Conservation (phyloP, 53 echinoderm and acorn worm species). For the Paracentrotus lividus region DNA sequence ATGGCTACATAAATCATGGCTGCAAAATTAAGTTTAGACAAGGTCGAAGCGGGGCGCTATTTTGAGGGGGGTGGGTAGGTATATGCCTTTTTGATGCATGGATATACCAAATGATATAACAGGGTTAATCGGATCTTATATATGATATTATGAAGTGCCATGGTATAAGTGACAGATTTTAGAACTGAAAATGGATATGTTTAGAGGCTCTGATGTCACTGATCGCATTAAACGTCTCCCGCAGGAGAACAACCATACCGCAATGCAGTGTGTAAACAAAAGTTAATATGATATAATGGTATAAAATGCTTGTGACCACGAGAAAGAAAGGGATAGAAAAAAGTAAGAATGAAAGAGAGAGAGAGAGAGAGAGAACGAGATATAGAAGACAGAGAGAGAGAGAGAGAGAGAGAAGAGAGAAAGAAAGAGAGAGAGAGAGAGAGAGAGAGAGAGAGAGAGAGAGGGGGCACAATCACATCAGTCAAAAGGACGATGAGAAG, state of each 20-base stretch:
- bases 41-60: neutral
- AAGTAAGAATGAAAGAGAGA: neutral
- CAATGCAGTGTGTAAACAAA: neutral
- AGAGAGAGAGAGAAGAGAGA: neutral
- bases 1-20: neutral
- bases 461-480: too few species aligned
- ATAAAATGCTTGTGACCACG: neutral
- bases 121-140: neutral
- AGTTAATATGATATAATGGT: slow-evolving; percentile 12
- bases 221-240: neutral
- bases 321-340: neutral
- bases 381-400: neutral
- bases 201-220: neutral
- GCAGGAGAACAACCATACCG: neutral
- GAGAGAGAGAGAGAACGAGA: neutral
- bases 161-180: neutral
- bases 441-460: neutral
- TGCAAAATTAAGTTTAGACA: neutral
- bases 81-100: too few species aligned
- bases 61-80: neutral
- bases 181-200: slow-evolving; percentile 17
- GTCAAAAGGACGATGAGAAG: too few species aligned
- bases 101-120: neutral
- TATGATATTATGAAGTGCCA: neutral
- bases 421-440: neutral